Evolutionary conservation across 2,888 invertebrate genomes (phyloP).

Genomic region (Chloroclystis v-ata): DNA sequence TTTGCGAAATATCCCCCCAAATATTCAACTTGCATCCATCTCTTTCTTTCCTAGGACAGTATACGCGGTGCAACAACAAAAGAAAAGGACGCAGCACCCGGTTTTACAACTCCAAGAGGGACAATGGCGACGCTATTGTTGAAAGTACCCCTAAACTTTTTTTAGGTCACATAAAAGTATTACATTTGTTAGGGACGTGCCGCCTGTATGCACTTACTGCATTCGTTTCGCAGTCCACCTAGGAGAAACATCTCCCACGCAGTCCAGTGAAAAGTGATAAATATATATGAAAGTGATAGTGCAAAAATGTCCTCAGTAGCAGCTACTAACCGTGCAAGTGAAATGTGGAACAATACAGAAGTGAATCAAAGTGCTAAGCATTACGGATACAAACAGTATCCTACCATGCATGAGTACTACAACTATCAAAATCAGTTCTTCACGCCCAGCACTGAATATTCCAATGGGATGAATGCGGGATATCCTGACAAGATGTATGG

Average conservation of each 20-base stretch:
- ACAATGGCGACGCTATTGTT: slow-evolving; percentile 75
- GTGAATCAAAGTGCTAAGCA: slow-evolving; percentile 57
- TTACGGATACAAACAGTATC: slow-evolving; percentile 49
- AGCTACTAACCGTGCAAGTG: slow-evolving; percentile 59
- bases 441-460: slow-evolving; percentile 47
- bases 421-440: slow-evolving; percentile 55
- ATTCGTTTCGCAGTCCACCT: slow-evolving; percentile 72
- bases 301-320: slow-evolving; percentile 57
- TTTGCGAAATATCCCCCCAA: slow-evolving; percentile 67
- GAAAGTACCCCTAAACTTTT: slow-evolving; percentile 74
- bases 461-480: slow-evolving; percentile 40
- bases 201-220: slow-evolving; percentile 64
- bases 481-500: slow-evolving; percentile 43
- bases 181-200: slow-evolving; percentile 74
- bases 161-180: slow-evolving; percentile 77
- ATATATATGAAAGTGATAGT: slow-evolving; percentile 43
- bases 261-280: slow-evolving; percentile 44
- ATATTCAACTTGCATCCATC: slow-evolving; percentile 46
- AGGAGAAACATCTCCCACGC: slow-evolving; percentile 66
- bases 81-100: slow-evolving; percentile 50
- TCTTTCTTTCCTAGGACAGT: slow-evolving; percentile 38
- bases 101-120: slow-evolving; percentile 70
- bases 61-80: slow-evolving; percentile 30
- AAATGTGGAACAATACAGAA: slow-evolving; percentile 64
- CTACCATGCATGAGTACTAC: slow-evolving; percentile 43